Evolutionary conservation across 35 echinoderm and acorn worm genomes (phyloP).

Genomic region (Holothuria glaberrima): DNA sequence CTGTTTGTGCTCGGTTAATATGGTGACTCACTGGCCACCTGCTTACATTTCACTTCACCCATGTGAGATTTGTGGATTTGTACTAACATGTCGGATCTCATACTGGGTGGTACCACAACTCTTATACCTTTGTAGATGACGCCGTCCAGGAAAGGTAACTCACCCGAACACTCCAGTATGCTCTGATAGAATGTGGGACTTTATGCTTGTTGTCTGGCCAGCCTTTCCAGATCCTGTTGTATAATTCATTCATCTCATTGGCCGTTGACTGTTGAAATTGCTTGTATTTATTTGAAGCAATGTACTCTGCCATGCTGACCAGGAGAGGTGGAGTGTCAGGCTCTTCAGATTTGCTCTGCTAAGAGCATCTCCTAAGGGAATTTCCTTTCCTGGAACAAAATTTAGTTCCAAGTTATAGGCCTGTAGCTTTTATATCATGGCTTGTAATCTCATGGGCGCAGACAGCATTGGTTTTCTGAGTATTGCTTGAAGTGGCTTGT

Average conservation of each 20-base stretch:
- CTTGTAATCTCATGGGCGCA: conserved; percentile 83
- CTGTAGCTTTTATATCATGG: conserved; percentile 73
- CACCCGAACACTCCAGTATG: conserved; percentile 68
- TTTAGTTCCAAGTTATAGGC: conserved; percentile 67
- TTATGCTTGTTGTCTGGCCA: conserved; percentile 81
- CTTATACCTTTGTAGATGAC: conserved; percentile 76
- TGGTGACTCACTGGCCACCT: conserved; percentile 33
- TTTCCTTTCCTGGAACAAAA: conserved; percentile 60
- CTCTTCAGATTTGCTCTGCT: conserved; percentile 62
- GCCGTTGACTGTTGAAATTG: conserved; percentile 62
- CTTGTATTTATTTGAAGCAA: conserved; percentile 45
- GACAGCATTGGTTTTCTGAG: conserved; percentile 59
- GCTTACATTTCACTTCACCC: conserved; percentile 71
- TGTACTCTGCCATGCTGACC: conserved; percentile 63
- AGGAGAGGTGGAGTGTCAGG: conserved; percentile 45
- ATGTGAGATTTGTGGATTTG: conserved; percentile 63
- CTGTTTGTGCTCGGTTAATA: conserved; percentile 42
- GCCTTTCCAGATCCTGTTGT: conserved; percentile 67
- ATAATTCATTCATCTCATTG: conserved; percentile 64
- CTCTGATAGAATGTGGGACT: conserved; percentile 55
- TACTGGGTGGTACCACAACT: conserved; percentile 57
- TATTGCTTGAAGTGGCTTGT: conserved; percentile 79
- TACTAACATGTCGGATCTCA: conserved; percentile 57
- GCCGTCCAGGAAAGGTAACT: conserved; percentile 67
- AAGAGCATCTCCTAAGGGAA: conserved; percentile 64